Evolutionary conservation across 2,797 vertebrate species (phyloP), one percentile per base, ranked within the genome.

Genomic region (Chrysocyon brachyurus): DNA sequence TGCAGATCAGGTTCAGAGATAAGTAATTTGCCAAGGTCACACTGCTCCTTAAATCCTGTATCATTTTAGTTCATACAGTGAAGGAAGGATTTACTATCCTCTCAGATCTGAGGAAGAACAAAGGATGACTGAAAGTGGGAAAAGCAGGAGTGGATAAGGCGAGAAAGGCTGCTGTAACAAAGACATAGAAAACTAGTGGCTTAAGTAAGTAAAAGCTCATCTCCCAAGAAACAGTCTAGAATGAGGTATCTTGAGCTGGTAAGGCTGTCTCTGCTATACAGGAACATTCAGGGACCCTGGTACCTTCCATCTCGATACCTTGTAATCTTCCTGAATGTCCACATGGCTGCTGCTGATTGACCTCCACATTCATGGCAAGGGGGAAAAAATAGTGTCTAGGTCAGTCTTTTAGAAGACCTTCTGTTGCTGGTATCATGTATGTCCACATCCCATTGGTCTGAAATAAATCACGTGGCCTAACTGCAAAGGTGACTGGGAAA

Each of bases 1-100:
- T 88, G 57, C 72, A 63, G 57, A 70, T 75, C 54, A 81, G 64
- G 61, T 73, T 86, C 64, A 81, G 82, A 91, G 81, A 89, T 28
- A 77, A 84, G 86, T 66, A 90, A 68, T 61, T 91, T 86, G 40
- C 22, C 28, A 72, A 28, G n/a, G 77, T 78, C 52, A 77, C 15
- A 56, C 40, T 70, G 40, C 19, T 70, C 19, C 81, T 68, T 54
- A 64, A 68, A 86, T 91, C 40, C 33, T 21, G 36, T 46, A 28
- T n/a, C n/a, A 88, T 17, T 92, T 5, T 46, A 26, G 12, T 91
- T 57, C 14, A 12, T 40, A 28, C 1, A 0, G 75, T 56, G n/a
- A 75, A 31, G 22, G 52, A 86, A 70, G 46, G 40, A 36, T 2
- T 9, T 1, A 2, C 14, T 77, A 36, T n/a, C 28, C 33, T 92